A percentile compares a stretch with the other conserved stretches of the same genome.
Conservation (phyloP, 2,113 vertebrate genomes). For the Spea multiplicata region DNA sequence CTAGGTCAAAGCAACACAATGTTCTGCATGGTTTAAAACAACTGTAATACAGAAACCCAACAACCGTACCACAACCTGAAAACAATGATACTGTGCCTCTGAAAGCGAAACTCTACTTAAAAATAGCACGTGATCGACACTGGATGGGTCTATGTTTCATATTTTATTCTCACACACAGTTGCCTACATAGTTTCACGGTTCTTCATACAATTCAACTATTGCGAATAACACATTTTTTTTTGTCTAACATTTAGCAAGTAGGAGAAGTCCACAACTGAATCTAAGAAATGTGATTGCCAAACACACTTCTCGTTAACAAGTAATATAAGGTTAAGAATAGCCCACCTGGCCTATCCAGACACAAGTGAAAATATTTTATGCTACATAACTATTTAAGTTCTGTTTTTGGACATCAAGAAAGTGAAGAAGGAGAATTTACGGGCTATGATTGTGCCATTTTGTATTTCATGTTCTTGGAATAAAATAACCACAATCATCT, state of each 20-base stretch:
- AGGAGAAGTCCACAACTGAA: slow-evolving; percentile 71
- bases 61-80: slow-evolving; percentile 75
- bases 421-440: background rate
- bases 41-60: slow-evolving; percentile 68
- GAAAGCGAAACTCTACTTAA: slow-evolving; percentile 67
- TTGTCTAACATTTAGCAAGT: slow-evolving; percentile 77
- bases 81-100: slow-evolving; percentile 72
- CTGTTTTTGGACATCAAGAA: background rate
- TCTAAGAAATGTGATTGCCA: slow-evolving; percentile 73
- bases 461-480: too few species aligned
- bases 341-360: slow-evolving; percentile 42
- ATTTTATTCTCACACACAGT: slow-evolving; percentile 60
- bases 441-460: too few species aligned
- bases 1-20: slow-evolving; percentile 71
- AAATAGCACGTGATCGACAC: slow-evolving; percentile 56
- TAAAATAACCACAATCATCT: too few species aligned
- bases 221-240: slow-evolving; percentile 72
- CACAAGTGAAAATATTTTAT: background rate
- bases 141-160: slow-evolving; percentile 40
- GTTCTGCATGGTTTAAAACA: slow-evolving; percentile 67
- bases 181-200: slow-evolving; percentile 57
- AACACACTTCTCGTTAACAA: slow-evolving; percentile 71
- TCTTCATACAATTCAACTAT: slow-evolving; percentile 74
- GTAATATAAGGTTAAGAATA: slow-evolving; percentile 65
- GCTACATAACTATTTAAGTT: background rate